Evolutionary conservation across 2,113 vertebrate genomes (phyloP), one percentile per base, ranked within the genome.

Genomic region (Chunga burmeisteri): DNA sequence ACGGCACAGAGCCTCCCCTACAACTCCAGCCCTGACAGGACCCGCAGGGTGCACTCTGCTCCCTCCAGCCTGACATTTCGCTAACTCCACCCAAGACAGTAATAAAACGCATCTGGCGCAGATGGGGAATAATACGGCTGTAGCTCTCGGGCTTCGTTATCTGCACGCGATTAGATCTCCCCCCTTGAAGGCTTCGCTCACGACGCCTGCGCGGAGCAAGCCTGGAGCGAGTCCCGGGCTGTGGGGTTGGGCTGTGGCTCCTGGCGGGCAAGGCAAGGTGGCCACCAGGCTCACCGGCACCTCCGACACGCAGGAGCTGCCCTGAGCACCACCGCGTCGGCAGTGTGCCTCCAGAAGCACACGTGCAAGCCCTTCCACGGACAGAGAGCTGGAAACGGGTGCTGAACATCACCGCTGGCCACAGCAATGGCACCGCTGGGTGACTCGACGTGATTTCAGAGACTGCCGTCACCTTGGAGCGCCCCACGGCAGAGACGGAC

Each of bases 351-450:
- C 71, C 16, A 9, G 1, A 3, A 32, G n/a, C 16, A 50, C 7
- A 14, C 1, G 0, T 18, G 29, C 29, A 21, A 58, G 44, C 11
- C 50, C 52, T 65, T 59, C 19, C 6, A 8, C 46, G 22, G 61
- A n/a, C 3, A 12, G 68, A 58, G 56, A 72, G 22, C 47, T 68
- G 38, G 67, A n/a, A 34, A 82, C 47, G 14, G 34, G 29, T 11
- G 17, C 22, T 34, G 83, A 34, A 25, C 52, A 36, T 21, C 78
- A 46, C 44, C 22, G 11, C 17, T 11, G 1, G 59, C 23, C 67
- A n/a, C 59, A 44, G 34, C 25, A 17, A 47, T 0, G 12, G 55
- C 50, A 74, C 26, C 0, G 0, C 29, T 2, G 36, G 29, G 26
- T 14, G 34, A 65, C 59, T 49, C 23, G 9, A 49, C 86, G 67